Evolutionary conservation across 2,113 vertebrate genomes (phyloP), one percentile per base, ranked within the genome.

Genomic region (Aplodontia rufa): DNA sequence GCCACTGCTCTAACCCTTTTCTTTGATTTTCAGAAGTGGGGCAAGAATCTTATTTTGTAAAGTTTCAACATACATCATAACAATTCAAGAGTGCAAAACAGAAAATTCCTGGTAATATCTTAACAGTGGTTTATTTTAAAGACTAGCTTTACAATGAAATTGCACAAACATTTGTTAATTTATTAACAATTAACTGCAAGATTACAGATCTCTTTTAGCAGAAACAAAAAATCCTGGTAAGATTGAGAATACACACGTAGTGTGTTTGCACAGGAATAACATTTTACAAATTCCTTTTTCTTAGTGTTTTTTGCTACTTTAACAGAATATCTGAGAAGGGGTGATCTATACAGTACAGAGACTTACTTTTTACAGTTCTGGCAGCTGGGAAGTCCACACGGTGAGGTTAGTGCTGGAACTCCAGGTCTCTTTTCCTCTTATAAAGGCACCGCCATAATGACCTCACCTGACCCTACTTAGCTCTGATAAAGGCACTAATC

Each of bases 41-140:
- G 45, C 71, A 80, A 72, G 7, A 49, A 60, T 26, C 8, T 71
- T 51, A 90, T 37, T 90, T 37, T 42, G 8, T 62, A 32, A 88
- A 71, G 20, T 85, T 93, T 94, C 49, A 58, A 81, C 2, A 55
- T 49, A 87, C 88, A 71, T 78, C 83, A 87, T 68, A 81, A 60
- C 58, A 89, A 90, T 37, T 91, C 32, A 71, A 92, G 40, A 32
- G 1, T 24, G 28, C 6, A 24, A 14, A 79, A 89, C 30, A 76
- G 30, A 91, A 93, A 72, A 83, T 69, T 75, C 37, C 32, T 91
- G 55, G 74, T 71, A 75, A 62, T 79, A 86, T 26, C 47, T 89
- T 82, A 47, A 76, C 1, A 51, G 35, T 64, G 86, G n/a, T 58
- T 91, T 92, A 86, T 75, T 93, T 95, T 76, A 22, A 94, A 94